Percentiles rank a stretch among this genome's conserved stretches.
These are phyloP conservation scores for Aphrophora alni DNA, from an alignment of 2,888 invertebrate species.

Conservation along the genomic window DNA sequence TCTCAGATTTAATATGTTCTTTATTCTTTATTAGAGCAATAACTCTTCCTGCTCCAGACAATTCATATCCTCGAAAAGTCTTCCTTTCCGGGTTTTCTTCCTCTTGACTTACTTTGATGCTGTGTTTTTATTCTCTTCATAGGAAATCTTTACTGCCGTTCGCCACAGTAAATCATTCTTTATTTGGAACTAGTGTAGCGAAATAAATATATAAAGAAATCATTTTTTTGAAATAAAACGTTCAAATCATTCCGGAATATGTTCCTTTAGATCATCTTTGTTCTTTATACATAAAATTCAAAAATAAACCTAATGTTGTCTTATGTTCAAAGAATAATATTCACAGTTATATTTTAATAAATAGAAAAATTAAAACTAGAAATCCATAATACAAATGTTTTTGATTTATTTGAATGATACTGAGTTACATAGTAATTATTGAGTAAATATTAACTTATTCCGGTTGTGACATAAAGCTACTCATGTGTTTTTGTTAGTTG, in stretches of 20 bases:
- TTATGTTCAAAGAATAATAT: too few species aligned
- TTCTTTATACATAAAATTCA: too few species aligned
- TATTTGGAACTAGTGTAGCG: neutral
- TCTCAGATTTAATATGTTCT: neutral
- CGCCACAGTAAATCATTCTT: neutral
- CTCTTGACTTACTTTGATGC: neutral
- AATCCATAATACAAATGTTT: too few species aligned
- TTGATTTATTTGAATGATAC: too few species aligned
- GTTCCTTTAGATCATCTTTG: too few species aligned
- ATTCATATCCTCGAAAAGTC: neutral
- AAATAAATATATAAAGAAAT: slow-evolving; percentile 3
- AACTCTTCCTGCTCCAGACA: neutral
- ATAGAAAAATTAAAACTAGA: too few species aligned
- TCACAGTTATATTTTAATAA: too few species aligned
- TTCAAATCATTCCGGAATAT: neutral
- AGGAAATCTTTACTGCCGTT: neutral
- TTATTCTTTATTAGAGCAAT: neutral
- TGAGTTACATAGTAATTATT: too few species aligned
- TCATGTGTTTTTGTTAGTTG: too few species aligned
- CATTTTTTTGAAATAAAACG: neutral
- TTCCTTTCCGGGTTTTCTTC: neutral
- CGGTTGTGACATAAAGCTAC: too few species aligned
- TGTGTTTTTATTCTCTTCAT: neutral
- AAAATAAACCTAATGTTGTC: too few species aligned
- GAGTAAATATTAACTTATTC: too few species aligned